phyloP scores from a whole-genome alignment of 35 echinoderm and acorn worm species.

The Diadema setosum region DNA sequence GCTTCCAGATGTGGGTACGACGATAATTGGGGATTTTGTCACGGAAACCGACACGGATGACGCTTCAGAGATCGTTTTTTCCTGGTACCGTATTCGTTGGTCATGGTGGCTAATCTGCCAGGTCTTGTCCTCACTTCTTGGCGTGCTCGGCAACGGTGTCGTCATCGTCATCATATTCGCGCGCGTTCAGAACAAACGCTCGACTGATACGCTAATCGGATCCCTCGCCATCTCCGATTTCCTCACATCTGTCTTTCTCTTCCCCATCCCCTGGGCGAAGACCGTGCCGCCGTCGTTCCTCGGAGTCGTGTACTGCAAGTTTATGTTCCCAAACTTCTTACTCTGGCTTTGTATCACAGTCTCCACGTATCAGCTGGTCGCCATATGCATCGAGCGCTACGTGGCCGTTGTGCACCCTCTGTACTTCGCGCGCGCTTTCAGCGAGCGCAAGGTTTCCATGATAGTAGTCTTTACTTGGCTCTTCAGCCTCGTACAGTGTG shows the following conservation, averaged over 20 bases:
- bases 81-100: not conserved
- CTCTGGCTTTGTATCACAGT: constrained; percentile 48
- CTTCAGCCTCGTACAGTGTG: constrained; percentile 7
- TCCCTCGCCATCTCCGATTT: constrained; percentile 53
- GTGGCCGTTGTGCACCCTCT: constrained; percentile 49
- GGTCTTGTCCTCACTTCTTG: not conserved
- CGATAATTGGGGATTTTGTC: too few species aligned
- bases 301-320: constrained; percentile 45
- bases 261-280: constrained; percentile 13
- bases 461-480: constrained; percentile 18
- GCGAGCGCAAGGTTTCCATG: constrained; percentile 18
- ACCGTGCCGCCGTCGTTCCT: not conserved
- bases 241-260: constrained; percentile 32
- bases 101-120: not conserved
- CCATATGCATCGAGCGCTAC: constrained; percentile 55
- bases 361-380: constrained; percentile 24
- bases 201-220: constrained; percentile 22
- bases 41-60: not conserved
- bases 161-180: not conserved
- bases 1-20: too few species aligned
- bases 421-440: constrained; percentile 6
- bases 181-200: not conserved
- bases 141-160: not conserved
- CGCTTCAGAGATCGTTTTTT: not conserved
- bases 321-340: constrained; percentile 6